Evolutionary conservation across 2,888 invertebrate genomes (phyloP).

Genomic region (Oegoconia quadripuncta): DNA sequence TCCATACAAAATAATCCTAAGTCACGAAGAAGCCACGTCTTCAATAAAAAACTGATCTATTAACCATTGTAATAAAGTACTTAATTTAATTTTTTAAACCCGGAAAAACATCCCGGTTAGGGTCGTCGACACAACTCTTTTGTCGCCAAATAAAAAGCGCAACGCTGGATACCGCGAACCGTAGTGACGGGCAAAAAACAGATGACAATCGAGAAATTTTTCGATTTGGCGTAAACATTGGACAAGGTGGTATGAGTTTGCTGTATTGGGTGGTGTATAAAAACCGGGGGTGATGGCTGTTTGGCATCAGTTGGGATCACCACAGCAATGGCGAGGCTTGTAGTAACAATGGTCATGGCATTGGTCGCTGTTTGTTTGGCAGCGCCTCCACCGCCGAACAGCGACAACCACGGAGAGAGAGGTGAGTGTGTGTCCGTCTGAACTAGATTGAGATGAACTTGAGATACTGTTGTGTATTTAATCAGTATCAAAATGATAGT

Average conservation of each 20-base stretch:
- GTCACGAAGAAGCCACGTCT: neutral
- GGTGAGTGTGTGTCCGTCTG: constrained; percentile 28
- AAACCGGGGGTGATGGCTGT: constrained; percentile 19
- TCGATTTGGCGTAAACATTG: constrained; percentile 40
- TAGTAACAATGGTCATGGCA: constrained; percentile 27
- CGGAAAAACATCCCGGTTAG: neutral
- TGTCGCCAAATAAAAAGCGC: constrained; percentile 1
- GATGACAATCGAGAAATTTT: constrained; percentile 43
- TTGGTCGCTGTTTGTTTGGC: constrained; percentile 33
- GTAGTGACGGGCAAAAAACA: constrained; percentile 22
- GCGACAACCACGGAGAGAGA: neutral
- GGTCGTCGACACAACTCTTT: constrained; percentile 6
- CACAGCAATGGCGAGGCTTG: constrained; percentile 31
- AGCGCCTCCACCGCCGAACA: constrained; percentile 27
- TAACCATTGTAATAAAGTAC: neutral
- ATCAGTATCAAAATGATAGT: too few relatives aligned
- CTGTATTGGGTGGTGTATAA: constrained; percentile 39
- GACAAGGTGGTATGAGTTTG: constrained; percentile 40
- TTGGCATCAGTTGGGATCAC: constrained; percentile 23
- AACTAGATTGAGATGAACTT: too few relatives aligned
- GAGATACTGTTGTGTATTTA: too few relatives aligned
- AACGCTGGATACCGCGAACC: neutral
- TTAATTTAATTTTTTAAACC: neutral
- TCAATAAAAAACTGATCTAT: too few relatives aligned
- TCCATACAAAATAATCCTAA: too few relatives aligned